Percentiles rank a stretch among this genome's conserved stretches.
Conservation (phyloP, 1,140 invertebrate genomes). For the Sycophaga agraensis region DNA sequence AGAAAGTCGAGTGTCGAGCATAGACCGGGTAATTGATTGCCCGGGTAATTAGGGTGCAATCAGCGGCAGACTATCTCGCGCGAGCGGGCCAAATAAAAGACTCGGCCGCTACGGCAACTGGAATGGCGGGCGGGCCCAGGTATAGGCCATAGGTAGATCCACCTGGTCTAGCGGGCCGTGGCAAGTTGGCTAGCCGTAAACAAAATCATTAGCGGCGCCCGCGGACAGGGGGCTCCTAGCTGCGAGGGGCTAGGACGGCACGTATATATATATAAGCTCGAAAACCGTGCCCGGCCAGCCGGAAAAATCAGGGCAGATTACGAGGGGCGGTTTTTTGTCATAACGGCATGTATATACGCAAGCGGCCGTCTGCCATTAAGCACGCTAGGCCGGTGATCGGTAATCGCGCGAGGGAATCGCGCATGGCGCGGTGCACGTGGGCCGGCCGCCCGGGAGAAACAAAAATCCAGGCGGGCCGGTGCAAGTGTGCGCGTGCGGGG, state of each 20-base stretch:
- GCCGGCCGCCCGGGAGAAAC: too few species aligned
- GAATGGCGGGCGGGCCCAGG: background rate
- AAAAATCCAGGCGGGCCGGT: too few species aligned
- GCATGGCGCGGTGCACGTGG: too few species aligned
- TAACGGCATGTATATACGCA: background rate
- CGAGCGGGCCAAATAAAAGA: background rate
- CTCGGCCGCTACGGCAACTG: background rate
- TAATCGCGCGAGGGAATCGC: conserved; percentile 6
- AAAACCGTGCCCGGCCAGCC: conserved; percentile 26
- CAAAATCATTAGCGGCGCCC: conserved; percentile 51
- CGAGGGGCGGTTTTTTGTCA: conserved; percentile 30
- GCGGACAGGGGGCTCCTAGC: background rate
- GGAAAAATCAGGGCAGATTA: conserved; percentile 48
- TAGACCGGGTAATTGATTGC: conserved; percentile 17
- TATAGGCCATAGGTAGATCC: conserved; percentile 31
- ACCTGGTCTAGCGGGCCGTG: conserved; percentile 37
- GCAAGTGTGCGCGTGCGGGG: too few species aligned
- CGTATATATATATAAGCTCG: too few species aligned
- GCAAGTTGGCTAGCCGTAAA: conserved; percentile 43
- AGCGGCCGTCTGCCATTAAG: conserved; percentile 9
- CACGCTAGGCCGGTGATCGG: conserved; percentile 25
- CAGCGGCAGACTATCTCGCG: conserved; percentile 7
- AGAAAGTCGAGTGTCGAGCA: background rate
- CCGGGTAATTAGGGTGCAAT: conserved; percentile 18
- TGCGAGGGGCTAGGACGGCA: conserved; percentile 26